Conservation (phyloP, 2,888 invertebrate genomes). For the Hirtodrosophila confusa region DNA sequence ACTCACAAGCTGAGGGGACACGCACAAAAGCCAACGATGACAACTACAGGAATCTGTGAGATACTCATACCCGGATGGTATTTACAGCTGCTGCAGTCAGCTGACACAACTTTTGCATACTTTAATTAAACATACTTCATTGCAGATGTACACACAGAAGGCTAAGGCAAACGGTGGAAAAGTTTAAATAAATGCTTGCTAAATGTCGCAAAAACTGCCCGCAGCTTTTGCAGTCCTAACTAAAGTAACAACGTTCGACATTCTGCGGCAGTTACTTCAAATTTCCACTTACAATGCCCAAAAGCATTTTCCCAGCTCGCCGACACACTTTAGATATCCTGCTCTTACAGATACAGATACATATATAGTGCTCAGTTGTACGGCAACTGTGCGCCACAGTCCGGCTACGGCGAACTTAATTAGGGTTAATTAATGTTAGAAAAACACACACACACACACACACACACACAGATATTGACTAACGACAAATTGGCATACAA, state of each 20-base stretch:
- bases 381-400: constrained; percentile 21
- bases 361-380: background rate
- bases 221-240: constrained; percentile 48
- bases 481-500: constrained; percentile 66
- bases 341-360: constrained; percentile 6
- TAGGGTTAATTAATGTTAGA: constrained; percentile 76
- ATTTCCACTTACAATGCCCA: constrained; percentile 56
- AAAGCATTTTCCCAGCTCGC: constrained; percentile 41
- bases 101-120: constrained; percentile 67
- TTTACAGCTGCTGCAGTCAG: constrained; percentile 62
- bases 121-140: constrained; percentile 69
- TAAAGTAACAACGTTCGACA: constrained; percentile 52
- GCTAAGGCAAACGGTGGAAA: constrained; percentile 20
- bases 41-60: constrained; percentile 39
- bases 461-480: constrained; percentile 46
- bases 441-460: constrained; percentile 43
- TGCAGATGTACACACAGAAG: constrained; percentile 44
- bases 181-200: constrained; percentile 69
- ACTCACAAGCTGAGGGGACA: constrained; percentile 20
- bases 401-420: constrained; percentile 61
- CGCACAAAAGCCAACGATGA: constrained; percentile 41
- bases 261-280: constrained; percentile 57
- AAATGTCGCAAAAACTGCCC: constrained; percentile 65
- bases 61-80: constrained; percentile 58
- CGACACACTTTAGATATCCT: constrained; percentile 19